Evolutionary conservation across 2,797 vertebrate species (phyloP), one percentile per base, ranked within the genome.

Genomic region (Heteromormyrus szaboi): DNA sequence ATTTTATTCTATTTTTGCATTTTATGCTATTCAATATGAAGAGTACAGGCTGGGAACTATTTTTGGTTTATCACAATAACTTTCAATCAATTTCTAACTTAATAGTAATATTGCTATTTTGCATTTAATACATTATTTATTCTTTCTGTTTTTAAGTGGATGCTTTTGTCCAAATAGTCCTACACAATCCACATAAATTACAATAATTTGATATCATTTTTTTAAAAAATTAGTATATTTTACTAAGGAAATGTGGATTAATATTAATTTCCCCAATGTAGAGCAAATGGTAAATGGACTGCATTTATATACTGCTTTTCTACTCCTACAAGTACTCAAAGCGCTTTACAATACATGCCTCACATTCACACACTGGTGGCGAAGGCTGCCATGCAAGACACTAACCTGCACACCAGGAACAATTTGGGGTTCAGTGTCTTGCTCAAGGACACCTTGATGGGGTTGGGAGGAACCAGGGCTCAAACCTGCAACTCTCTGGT

Each of bases 401-500:
- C 12, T 12, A 51, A 14, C 12, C 50, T 19, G 4, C 14, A 53
- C 51, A 53, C 51, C 3, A 4, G 1, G 51, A 53, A 17, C 51
- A 53, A 53, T 19, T 53, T 53, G 51, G 14, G 51, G 51, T 54
- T 54, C 0, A 54, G 4, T 54, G 53, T 19, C 53, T 54, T 54
- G 4, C 17, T 54, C 53, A 54, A 53, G 51, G 51, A 53, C 12
- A 53, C 14, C 4, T 53, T 53, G 51, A 53, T 53, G 51, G 3
- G 14, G 14, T 53, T 3, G 1, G 1, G 3, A 53, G 14, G 1
- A 53, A 4, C 14, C 51, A 53, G 2, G 51, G 3, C 14, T 17
- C 0, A 0, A 53, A 53, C 1, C 3, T 17, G 51, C 51, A 17
- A 17, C 51, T 1, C 14, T 4, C 0, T 0, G 0, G 51, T 53